Evolutionary conservation across 2,888 invertebrate genomes (phyloP).

Genomic region (Drosophila rellima): DNA sequence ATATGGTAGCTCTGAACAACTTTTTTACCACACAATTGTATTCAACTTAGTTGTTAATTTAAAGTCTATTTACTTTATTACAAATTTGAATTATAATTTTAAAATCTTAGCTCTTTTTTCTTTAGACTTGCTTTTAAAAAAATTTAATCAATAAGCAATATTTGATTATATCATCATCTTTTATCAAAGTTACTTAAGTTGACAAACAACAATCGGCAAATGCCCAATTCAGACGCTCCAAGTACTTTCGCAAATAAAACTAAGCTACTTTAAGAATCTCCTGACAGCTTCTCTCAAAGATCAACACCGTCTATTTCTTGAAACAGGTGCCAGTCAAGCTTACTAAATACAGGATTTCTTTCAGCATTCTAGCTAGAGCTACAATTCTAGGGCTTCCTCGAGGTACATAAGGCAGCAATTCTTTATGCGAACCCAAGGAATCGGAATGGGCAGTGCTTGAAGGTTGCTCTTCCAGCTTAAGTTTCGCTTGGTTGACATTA

Average conservation of each 20-base stretch:
- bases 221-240: no score
- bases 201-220: neutral
- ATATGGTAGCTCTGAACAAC: no score
- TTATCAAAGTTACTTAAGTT: neutral
- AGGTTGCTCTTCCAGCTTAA: neutral
- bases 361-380: constrained; percentile 1
- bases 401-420: neutral
- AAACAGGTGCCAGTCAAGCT: neutral
- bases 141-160: no score
- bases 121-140: no score
- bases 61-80: no score
- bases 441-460: neutral
- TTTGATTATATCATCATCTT: no score
- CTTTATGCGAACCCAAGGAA: neutral
- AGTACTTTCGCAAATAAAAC: neutral
- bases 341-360: constrained; percentile 14
- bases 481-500: constrained; percentile 30
- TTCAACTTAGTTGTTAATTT: no score
- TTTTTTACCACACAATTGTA: no score
- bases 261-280: neutral
- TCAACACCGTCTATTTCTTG: neutral
- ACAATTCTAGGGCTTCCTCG: constrained; percentile 2
- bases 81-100: no score
- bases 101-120: no score
- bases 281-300: neutral